These are phyloP conservation scores for Drosophila sechellia DNA, from an alignment of 1,140 invertebrate species.

Conservation along the genomic window DNA sequence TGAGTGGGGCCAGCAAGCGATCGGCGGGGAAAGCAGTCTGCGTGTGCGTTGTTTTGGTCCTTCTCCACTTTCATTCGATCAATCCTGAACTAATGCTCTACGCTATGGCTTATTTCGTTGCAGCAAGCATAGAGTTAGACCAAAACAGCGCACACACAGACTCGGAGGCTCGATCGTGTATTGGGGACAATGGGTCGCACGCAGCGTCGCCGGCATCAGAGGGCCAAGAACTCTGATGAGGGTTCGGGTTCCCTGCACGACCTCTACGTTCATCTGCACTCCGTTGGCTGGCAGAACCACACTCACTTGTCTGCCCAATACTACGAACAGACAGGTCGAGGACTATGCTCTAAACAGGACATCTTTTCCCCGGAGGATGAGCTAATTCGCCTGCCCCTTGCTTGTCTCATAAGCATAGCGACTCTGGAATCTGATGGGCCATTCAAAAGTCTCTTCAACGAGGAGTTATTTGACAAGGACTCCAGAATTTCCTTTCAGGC, in stretches of 20 bases:
- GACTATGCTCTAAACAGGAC: slow-evolving; percentile 63
- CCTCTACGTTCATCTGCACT: slow-evolving; percentile 55
- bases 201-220: slow-evolving; percentile 45
- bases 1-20: slow-evolving; percentile 3
- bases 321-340: slow-evolving; percentile 65
- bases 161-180: neutral
- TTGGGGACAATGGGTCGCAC: slow-evolving; percentile 73
- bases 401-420: slow-evolving; percentile 64
- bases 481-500: slow-evolving; percentile 85
- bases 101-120: slow-evolving; percentile 77
- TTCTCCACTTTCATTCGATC: slow-evolving; percentile 9
- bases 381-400: slow-evolving; percentile 65
- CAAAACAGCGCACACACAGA: slow-evolving; percentile 74
- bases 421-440: slow-evolving; percentile 64
- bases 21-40: slow-evolving; percentile 56
- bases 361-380: slow-evolving; percentile 43
- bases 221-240: neutral
- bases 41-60: slow-evolving; percentile 78
- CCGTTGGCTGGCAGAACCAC: slow-evolving; percentile 66
- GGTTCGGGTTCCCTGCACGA: slow-evolving; percentile 22
- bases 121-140: slow-evolving; percentile 63
- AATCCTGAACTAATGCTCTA: slow-evolving; percentile 40
- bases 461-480: slow-evolving; percentile 54
- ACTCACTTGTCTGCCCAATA: slow-evolving; percentile 41
- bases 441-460: slow-evolving; percentile 66